phyloP scores from a whole-genome alignment of 2,113 vertebrate genomes.

The Trematocara nigrifrons region DNA sequence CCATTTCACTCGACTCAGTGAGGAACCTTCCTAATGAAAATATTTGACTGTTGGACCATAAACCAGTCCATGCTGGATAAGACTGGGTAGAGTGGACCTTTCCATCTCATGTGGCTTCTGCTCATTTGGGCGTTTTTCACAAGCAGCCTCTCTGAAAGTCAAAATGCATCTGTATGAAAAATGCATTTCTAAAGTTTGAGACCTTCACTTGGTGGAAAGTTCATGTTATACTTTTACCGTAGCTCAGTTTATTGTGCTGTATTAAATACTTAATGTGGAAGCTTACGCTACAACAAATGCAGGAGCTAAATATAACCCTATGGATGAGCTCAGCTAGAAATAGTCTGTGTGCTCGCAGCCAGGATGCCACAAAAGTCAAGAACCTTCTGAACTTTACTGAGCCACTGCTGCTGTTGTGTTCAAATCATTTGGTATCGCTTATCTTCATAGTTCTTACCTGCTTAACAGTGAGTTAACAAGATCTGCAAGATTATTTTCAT shows the following conservation, averaged over 20 bases:
- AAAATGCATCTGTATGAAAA: neutral
- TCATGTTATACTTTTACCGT: neutral
- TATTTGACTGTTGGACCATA: neutral
- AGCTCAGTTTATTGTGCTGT: neutral
- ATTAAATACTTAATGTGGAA: neutral
- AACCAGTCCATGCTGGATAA: neutral
- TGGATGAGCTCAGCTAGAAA: neutral
- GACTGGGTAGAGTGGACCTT: neutral
- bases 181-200: neutral
- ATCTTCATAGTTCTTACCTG: neutral
- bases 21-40: neutral
- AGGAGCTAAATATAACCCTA: neutral
- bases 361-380: neutral
- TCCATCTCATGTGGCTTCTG: neutral
- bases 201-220: neutral
- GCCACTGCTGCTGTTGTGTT: fast-evolving
- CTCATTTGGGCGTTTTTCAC: neutral
- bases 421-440: fast-evolving
- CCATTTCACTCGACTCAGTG: fast-evolving
- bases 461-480: neutral
- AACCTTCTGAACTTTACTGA: neutral
- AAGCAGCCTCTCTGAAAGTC: neutral
- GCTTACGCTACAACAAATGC: neutral
- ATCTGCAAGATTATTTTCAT: neutral
- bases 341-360: neutral